Evolutionary conservation across 2,888 invertebrate genomes (phyloP).

Genomic region (Nowickia ferox): DNA sequence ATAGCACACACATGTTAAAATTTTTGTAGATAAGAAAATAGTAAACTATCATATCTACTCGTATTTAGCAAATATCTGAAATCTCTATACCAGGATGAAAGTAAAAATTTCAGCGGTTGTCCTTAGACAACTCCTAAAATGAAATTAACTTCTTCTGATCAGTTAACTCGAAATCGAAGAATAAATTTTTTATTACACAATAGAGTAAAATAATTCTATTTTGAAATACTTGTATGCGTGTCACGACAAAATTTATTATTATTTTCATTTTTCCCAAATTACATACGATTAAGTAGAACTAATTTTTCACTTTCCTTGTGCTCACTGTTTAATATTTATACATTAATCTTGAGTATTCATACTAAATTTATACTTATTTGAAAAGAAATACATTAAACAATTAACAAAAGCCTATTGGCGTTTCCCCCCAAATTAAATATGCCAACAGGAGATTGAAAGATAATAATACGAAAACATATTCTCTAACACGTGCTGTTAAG

Average conservation of each 20-base stretch:
- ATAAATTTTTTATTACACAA: background rate
- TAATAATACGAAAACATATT: constrained; percentile 36
- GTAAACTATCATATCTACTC: no score
- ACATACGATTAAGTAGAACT: background rate
- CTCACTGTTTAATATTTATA: background rate
- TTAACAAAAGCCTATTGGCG: constrained; percentile 15
- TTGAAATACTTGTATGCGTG: background rate
- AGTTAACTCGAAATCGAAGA: no score
- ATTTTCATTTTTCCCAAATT: background rate
- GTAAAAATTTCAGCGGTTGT: no score
- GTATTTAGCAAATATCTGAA: no score
- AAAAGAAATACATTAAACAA: constrained; percentile 7
- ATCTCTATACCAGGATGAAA: no score
- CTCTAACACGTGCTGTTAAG: constrained; percentile 28
- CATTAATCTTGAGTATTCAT: background rate
- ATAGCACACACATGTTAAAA: no score
- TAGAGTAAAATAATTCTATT: background rate
- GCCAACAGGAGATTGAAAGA: background rate
- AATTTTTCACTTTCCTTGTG: background rate
- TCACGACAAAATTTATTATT: constrained; percentile 1
- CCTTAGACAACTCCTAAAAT: no score
- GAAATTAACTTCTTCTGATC: no score
- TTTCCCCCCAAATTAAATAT: constrained; percentile 15
- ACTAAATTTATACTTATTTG: background rate
- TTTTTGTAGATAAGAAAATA: no score